Conservation (phyloP, 2,888 invertebrate genomes). For the Ferdinandea cuprea region DNA sequence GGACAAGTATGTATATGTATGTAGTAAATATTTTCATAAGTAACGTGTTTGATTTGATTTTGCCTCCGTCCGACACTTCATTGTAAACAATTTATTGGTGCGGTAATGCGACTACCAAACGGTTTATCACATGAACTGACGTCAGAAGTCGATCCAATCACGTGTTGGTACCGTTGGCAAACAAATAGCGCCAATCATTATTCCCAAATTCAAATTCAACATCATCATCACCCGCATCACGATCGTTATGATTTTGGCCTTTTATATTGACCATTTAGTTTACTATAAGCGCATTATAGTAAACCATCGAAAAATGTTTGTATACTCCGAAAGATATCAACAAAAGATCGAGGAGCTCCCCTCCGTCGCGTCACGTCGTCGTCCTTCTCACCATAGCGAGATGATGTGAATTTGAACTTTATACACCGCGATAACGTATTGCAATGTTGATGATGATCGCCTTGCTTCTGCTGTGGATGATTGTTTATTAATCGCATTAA, state of each 20-base stretch:
- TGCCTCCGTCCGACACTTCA: slow-evolving; percentile 51
- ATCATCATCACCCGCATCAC: slow-evolving; percentile 16
- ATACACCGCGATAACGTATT: slow-evolving; percentile 33
- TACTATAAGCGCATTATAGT: slow-evolving; percentile 69
- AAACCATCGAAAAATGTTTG: slow-evolving; percentile 56
- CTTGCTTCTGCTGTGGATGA: slow-evolving; percentile 17
- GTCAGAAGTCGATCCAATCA: slow-evolving; percentile 61
- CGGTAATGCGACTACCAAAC: slow-evolving; percentile 12
- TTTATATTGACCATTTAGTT: slow-evolving; percentile 55
- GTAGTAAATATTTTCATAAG: slow-evolving; percentile 66
- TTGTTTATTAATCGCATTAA: slow-evolving; percentile 61
- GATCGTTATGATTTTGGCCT: slow-evolving; percentile 50
- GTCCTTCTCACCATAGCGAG: neutral
- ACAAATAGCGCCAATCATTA: slow-evolving; percentile 48
- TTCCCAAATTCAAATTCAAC: too few species aligned
- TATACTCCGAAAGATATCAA: slow-evolving; percentile 60
- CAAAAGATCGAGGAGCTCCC: slow-evolving; percentile 54
- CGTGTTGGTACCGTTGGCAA: slow-evolving; percentile 33
- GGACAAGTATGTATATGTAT: neutral
- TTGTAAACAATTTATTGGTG: slow-evolving; percentile 67
- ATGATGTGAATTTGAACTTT: slow-evolving; percentile 48
- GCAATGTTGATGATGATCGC: slow-evolving; percentile 60
- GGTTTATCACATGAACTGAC: slow-evolving; percentile 63
- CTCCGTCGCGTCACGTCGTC: neutral
- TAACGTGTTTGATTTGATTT: slow-evolving; percentile 67